Conservation (phyloP, 2,888 invertebrate species). For the Drosophila formosana region DNA sequence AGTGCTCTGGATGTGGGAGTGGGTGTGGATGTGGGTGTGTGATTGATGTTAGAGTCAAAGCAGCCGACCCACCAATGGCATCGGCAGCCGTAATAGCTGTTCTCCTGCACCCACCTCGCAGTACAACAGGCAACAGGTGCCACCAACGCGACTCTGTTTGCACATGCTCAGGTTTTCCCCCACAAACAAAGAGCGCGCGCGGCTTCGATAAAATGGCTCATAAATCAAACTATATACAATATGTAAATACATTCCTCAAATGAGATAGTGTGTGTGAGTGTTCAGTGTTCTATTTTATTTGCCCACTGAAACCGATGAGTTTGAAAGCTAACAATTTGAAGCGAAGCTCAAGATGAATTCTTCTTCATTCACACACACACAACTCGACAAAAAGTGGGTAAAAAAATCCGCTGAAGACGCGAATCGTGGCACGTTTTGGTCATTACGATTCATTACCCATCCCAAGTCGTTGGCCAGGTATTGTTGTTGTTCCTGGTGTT, state of each 20-base stretch:
- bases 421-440: slow-evolving; percentile 72
- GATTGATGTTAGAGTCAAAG: slow-evolving; percentile 69
- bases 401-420: slow-evolving; percentile 43
- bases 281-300: slow-evolving; percentile 54
- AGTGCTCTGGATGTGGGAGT: slow-evolving; percentile 58
- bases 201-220: slow-evolving; percentile 65
- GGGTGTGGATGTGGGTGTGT: slow-evolving; percentile 61
- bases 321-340: slow-evolving; percentile 28
- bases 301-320: slow-evolving; percentile 49
- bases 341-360: slow-evolving; percentile 37
- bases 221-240: slow-evolving; percentile 69
- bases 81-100: not conserved
- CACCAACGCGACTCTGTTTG: slow-evolving; percentile 37
- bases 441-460: slow-evolving; percentile 71
- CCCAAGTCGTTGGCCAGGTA: slow-evolving; percentile 47
- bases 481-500: slow-evolving; percentile 25
- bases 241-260: slow-evolving; percentile 45
- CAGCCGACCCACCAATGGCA: slow-evolving; percentile 27
- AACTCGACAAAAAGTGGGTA: slow-evolving; percentile 1
- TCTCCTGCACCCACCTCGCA: not conserved
- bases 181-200: slow-evolving; percentile 2
- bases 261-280: slow-evolving; percentile 4
- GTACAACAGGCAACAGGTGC: slow-evolving; percentile 60
- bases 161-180: slow-evolving; percentile 67
- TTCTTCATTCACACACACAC: slow-evolving; percentile 23